phyloP scores from a whole-genome alignment of 2,113 vertebrate species.

The Probosciger aterrimus region DNA sequence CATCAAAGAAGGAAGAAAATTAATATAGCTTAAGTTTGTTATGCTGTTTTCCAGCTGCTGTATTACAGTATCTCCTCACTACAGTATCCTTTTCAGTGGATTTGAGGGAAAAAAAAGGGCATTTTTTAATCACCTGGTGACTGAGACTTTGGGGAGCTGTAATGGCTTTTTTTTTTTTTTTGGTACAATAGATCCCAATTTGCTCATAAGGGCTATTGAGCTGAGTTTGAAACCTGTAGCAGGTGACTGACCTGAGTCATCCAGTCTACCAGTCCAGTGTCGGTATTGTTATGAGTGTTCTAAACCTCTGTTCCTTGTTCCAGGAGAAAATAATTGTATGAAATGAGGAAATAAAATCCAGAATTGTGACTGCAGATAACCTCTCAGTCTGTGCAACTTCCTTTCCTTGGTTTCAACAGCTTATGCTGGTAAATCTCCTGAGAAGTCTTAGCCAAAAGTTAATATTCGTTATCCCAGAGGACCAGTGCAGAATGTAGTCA shows the following conservation, averaged over 20 bases:
- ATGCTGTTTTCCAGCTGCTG: neutral
- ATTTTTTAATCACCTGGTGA: neutral
- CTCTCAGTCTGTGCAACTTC: neutral
- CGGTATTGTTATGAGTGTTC: neutral
- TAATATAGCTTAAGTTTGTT: neutral
- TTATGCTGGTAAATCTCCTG: neutral
- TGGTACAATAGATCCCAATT: accelerated
- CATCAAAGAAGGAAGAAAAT: neutral
- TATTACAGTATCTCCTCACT: neutral
- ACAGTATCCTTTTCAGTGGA: neutral
- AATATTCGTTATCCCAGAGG: neutral
- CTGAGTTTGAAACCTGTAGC: neutral
- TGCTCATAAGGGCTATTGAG: neutral
- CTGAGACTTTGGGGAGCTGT: neutral
- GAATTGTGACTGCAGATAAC: neutral
- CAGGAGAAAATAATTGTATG: neutral
- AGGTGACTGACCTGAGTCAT: neutral
- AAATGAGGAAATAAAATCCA: neutral
- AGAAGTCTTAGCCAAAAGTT: neutral
- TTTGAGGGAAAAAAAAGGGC: neutral
- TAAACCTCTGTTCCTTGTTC: neutral
- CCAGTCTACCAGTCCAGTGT: neutral
- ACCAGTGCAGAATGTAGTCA: neutral
- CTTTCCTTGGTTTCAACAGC: neutral
- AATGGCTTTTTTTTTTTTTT: too few species aligned